A percentile compares a stretch with the other conserved stretches of the same genome.
Evolutionary conservation across 2,888 invertebrate species (phyloP).

Genomic region (Dicyrtoma fusca): DNA sequence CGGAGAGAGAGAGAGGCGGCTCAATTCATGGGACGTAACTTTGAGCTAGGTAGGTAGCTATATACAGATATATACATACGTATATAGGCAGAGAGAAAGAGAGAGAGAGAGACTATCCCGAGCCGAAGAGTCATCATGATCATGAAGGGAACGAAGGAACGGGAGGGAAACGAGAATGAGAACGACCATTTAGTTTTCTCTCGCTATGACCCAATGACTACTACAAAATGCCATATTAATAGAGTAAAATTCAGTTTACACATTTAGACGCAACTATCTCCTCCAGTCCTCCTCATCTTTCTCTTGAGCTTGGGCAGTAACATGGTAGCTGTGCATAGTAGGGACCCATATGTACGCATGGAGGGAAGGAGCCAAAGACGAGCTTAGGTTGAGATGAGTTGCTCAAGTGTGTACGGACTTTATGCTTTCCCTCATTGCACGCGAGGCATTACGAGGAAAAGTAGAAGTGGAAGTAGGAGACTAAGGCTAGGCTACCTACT

Average conservation of each 20-base stretch:
- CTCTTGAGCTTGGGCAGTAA: no score
- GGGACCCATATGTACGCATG: no score
- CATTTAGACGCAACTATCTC: conserved; percentile 8
- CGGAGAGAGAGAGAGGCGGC: neutral
- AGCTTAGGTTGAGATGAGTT: neutral
- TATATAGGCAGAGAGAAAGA: no score
- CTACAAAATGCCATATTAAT: conserved; percentile 31
- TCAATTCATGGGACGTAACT: neutral
- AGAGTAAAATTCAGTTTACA: conserved; percentile 28
- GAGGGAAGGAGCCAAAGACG: neutral
- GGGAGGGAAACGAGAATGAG: no score
- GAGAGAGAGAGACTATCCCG: no score
- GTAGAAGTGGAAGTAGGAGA: no score
- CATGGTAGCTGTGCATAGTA: no score
- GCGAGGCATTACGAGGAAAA: no score
- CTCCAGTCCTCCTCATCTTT: neutral
- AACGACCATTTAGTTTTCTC: conserved; percentile 32
- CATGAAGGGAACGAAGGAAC: neutral
- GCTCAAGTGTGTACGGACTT: neutral
- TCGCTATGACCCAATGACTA: conserved; percentile 6
- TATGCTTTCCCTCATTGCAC: no score
- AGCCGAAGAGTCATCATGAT: conserved; percentile 24
- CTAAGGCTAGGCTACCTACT: no score
- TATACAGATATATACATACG: no score
- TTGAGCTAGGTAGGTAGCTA: no score